These are phyloP conservation scores for Cephus sareptanus DNA, from an alignment of 2,888 invertebrate genomes.

Conservation along the genomic window DNA sequence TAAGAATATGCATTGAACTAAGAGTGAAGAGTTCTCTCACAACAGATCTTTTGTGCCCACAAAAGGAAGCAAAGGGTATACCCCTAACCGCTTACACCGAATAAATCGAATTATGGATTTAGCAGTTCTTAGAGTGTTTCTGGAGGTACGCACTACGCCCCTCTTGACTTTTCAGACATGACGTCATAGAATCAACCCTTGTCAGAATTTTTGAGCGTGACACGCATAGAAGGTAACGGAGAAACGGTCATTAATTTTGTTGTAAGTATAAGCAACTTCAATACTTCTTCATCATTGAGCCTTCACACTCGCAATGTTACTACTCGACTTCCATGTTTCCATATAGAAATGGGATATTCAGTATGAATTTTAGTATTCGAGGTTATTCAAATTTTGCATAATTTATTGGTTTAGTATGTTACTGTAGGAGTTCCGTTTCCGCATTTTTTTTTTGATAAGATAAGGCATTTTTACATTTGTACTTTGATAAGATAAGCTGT, in stretches of 20 bases:
- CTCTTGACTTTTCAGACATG: background rate
- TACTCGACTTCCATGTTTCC: background rate
- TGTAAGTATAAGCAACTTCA: background rate
- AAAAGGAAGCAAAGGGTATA: background rate
- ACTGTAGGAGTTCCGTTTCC: background rate
- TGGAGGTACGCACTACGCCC: background rate
- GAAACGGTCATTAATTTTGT: background rate
- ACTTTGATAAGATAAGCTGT: background rate
- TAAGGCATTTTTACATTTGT: background rate
- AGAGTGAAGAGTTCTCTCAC: background rate
- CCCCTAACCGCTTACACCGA: background rate
- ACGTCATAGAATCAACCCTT: constrained; percentile 1
- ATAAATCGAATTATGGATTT: constrained; percentile 4
- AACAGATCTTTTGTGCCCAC: background rate
- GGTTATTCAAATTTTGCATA: background rate
- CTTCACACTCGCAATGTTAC: background rate
- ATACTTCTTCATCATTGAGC: background rate
- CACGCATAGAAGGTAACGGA: background rate
- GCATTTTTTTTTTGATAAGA: background rate
- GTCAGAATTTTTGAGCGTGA: background rate
- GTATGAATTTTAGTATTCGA: background rate
- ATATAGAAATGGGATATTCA: background rate
- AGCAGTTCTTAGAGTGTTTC: background rate
- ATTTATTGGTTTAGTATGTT: background rate
- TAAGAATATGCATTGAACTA: background rate